Evolutionary conservation across 2,113 vertebrate genomes (phyloP), one percentile per base, ranked within the genome.

Genomic region (Pituophis catenifer): DNA sequence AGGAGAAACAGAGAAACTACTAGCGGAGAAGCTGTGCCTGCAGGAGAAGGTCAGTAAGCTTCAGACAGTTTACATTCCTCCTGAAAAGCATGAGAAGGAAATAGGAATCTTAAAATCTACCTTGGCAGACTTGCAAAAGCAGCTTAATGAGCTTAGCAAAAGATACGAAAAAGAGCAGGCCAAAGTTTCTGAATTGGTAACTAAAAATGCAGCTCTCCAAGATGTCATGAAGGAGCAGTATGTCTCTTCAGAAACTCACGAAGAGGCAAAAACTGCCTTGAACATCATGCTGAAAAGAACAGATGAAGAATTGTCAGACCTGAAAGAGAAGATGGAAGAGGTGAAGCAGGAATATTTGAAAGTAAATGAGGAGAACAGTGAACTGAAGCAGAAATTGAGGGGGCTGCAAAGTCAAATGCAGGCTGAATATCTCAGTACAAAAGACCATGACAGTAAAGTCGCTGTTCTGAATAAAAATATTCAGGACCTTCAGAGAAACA

Each of bases 301-400:
- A 0, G 98, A 97, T 1, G 96, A 95, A 11, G 98, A 99, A 93
- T 95, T 98, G 54, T 93, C 96, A 12, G 98, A 98, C 11, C 94
- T 98, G 94, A 98, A 97, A 94, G 97, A 94, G 8, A 97, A 97
- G 94, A 94, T 94, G 29, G 98, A 97, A 54, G 98, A 97, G 89
- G 92, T 95, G 92, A 97, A 96, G 58, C 97, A 97, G 11, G 98
- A 98, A 91, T 92, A 98, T 90, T 86, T 95, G 94, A 98, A 97
- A 93, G 95, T 98, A n/a, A 98, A 96, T 70, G 98, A 98, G 38
- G 98, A 98, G 97, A 99, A 98, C 0, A 97, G 96, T 10, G 95
- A 95, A 94, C 96, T 99, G 93, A 98, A 98, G 85, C 97, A 94
- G 17, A 95, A 98, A 94, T 95, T 99, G 95, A 96, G 98, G 6